Percentiles rank a stretch among this genome's conserved stretches.
Evolutionary conservation across 2,888 invertebrate genomes (phyloP).

Genomic region (Rhagonycha lutea): DNA sequence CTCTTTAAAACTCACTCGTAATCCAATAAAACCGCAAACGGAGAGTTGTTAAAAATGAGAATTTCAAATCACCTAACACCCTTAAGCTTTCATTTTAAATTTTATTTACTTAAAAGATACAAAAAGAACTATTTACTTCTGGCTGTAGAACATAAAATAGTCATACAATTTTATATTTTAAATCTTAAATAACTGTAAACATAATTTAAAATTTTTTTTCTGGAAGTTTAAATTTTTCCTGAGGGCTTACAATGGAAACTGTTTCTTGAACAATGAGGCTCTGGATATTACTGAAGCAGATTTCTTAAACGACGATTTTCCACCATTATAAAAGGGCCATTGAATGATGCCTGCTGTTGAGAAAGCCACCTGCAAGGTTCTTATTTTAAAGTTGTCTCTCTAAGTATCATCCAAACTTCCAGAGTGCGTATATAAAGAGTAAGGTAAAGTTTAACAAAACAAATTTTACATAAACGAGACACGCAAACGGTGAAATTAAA

Average conservation of each 20-base stretch:
- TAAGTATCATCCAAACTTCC: too few relatives aligned
- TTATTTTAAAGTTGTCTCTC: too few relatives aligned
- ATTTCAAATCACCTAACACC: not conserved
- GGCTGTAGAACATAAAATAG: not conserved
- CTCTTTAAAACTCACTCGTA: not conserved
- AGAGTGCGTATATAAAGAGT: too few relatives aligned
- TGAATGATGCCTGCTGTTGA: too few relatives aligned
- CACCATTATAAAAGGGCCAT: too few relatives aligned
- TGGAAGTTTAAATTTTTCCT: not conserved
- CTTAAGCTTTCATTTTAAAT: not conserved
- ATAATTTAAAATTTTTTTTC: not conserved
- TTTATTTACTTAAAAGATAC: not conserved
- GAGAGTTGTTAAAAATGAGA: not conserved
- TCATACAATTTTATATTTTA: not conserved
- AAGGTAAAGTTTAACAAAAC: too few relatives aligned
- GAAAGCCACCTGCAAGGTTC: too few relatives aligned
- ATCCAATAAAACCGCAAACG: not conserved
- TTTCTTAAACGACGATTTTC: too few relatives aligned
- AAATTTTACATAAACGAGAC: too few relatives aligned
- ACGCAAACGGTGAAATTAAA: too few relatives aligned
- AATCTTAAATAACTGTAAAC: not conserved
- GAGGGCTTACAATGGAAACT: not conserved
- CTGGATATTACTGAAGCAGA: too few relatives aligned
- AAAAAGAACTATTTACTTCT: not conserved
- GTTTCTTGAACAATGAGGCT: too few relatives aligned